A percentile compares a stretch with the other conserved stretches of the same genome.
Evolutionary conservation across 2,888 invertebrate genomes (phyloP).

Genomic region (Pediacus dermestoides): DNA sequence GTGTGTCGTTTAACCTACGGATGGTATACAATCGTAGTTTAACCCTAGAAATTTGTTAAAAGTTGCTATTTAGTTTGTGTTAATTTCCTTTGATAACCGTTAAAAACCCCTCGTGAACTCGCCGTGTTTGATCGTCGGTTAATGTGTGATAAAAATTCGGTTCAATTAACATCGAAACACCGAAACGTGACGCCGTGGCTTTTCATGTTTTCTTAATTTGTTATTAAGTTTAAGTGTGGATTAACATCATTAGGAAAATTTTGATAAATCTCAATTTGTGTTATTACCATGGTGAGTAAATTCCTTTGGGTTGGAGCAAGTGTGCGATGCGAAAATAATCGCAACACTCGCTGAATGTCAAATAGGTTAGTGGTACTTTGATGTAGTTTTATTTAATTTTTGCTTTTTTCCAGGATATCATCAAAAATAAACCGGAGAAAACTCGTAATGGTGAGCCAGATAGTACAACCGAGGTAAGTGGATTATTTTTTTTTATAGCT

Average conservation of each 20-base stretch:
- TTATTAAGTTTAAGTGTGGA: constrained; percentile 27
- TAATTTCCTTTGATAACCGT: neutral
- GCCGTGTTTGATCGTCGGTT: too few species aligned
- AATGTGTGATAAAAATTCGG: too few species aligned
- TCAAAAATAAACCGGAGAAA: constrained; percentile 57
- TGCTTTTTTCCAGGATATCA: constrained; percentile 56
- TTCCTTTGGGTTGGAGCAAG: constrained; percentile 8
- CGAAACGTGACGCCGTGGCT: constrained; percentile 45
- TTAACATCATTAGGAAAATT: constrained; percentile 20
- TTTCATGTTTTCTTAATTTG: constrained; percentile 46
- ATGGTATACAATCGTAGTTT: too few species aligned
- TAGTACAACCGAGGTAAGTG: constrained; percentile 52
- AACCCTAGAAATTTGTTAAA: constrained; percentile 24
- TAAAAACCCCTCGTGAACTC: neutral
- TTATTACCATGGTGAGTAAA: constrained; percentile 27
- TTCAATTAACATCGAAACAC: neutral
- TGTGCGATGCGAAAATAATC: constrained; percentile 8
- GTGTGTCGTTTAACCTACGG: constrained; percentile 32
- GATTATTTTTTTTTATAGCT: constrained; percentile 27
- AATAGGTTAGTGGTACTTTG: constrained; percentile 26
- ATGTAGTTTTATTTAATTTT: constrained; percentile 20
- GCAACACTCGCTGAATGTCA: constrained; percentile 18
- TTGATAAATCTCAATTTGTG: neutral
- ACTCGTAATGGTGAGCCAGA: constrained; percentile 53
- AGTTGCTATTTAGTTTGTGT: neutral